Percentiles rank a stretch among this genome's conserved stretches.
phyloP scores from a whole-genome alignment of 2,797 vertebrate species.

The Leucoraja ocellata region DNA sequence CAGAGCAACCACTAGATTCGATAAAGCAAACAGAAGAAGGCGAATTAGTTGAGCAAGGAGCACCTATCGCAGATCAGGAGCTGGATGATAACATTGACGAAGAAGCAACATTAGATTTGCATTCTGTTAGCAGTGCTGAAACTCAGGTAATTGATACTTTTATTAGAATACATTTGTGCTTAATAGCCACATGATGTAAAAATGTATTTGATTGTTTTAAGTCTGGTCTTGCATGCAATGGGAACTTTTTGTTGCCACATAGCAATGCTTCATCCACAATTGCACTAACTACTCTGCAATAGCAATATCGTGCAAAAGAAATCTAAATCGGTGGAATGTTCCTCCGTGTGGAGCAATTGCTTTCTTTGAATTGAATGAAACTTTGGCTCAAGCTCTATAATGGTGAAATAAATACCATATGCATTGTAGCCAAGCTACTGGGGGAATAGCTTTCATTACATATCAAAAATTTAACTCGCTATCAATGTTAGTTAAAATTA shows the following conservation, averaged over 20 bases:
- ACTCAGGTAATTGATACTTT: constrained; percentile 68
- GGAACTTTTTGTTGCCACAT: background rate
- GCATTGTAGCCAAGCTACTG: background rate
- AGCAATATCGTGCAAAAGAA: background rate
- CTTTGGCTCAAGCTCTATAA: background rate
- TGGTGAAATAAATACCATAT: background rate
- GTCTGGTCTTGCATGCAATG: background rate
- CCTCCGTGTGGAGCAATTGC: background rate
- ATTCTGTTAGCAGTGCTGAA: constrained; percentile 86
- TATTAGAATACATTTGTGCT: background rate
- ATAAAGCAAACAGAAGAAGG: constrained; percentile 54
- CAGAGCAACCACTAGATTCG: constrained; percentile 54
- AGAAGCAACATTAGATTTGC: constrained; percentile 78
- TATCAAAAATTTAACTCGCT: background rate
- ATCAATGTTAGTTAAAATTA: background rate
- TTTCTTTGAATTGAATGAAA: background rate
- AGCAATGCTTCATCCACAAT: background rate
- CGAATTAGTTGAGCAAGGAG: constrained; percentile 72
- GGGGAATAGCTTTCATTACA: background rate
- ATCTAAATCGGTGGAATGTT: background rate
- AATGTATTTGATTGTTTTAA: constrained; percentile 42
- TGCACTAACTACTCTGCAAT: background rate
- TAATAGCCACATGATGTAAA: constrained; percentile 41
- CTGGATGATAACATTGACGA: constrained; percentile 80
- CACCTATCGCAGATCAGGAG: constrained; percentile 90